Base-by-base conservation (phyloP, 2,797 vertebrate genomes). In the Sciurus carolinensis region DNA sequence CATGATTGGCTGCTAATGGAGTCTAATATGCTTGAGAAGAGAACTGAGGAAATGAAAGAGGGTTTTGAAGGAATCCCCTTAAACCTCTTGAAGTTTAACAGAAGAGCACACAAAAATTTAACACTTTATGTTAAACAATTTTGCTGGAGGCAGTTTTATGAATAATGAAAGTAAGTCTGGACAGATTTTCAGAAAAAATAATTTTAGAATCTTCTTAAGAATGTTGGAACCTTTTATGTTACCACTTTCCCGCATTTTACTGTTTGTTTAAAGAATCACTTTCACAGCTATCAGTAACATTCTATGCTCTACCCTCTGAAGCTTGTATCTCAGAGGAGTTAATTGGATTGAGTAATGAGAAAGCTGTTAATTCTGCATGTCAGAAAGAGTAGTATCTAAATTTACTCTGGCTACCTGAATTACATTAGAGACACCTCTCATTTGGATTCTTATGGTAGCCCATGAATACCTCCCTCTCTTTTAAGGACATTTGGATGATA, bases 1-100 rank as follows among this genome's bases (percentile, higher is more conserved):
- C 99, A 99, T 99, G 99, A 99, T 99, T 99, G 99, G 99, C 98
- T 99, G 99, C 98, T 99, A 98, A 98, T 98, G 98, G 98, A 99
- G 98, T 98, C 98, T 99, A 98, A 98, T 99, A 98, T 98, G 98
- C 98, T 98, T 98, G 98, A 98, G 98, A 98, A 98, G 98, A 99
- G 98, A 98, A 98, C 98, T 98, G 98, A 98, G 98, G 97, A 98
- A 98, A 98, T 98, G 97, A 98, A 98, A 98, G 95, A 97, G 87
- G 90, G 94, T 94, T 97, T 97, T 94, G 94, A 97, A 97, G 93
- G 91, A 97, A 97, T 97, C 96, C 93, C 95, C 94, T 98, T 98
- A 97, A 98, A 98, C 94, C 97, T 97, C 95, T 83, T 97, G 62
- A 96, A 97, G 95, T 98, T 93, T 90, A 92, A 94, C 92, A 95